Base-by-base conservation (phyloP, 2,113 vertebrate genomes). In the Amia ocellicauda region DNA sequence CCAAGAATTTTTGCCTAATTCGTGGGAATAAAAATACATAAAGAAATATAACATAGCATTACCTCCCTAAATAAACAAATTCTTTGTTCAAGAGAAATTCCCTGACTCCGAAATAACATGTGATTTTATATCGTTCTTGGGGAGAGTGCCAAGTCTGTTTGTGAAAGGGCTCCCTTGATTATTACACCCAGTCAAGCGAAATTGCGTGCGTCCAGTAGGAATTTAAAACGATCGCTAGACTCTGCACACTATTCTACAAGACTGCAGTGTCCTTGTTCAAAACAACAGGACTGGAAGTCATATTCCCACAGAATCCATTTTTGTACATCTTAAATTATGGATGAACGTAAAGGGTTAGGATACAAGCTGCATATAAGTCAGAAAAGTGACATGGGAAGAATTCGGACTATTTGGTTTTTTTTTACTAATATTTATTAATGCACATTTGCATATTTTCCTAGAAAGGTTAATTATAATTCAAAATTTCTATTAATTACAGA, bases 91-190 rank as follows among this genome's bases (percentile, higher is more conserved):
- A 54, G 45, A 22, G 55, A 10, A 14, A 19, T 29, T 58, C 26
- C 22, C 27, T 26, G 7, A 31, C 40, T 59, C 45, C n/a, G 16
- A 42, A 56, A 65, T 65, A 58, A 65, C 27, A 64, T 29, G 61
- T 63, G 54, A 66, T 60, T 40, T 40, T 60, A 10, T n/a, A 28
- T 13, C 13, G 16, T 27, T 29, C 31, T n/a, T 7, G 14, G 31
- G 24, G 23, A 23, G 47, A 24, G 24, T 28, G 31, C 47, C 47
- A 17, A 43, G 57, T 23, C 49, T 53, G 56, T 43, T 20, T 52
- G 27, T 60, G 28, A 65, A 66, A 60, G 57, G 29, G 22, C 29
- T 42, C 64, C 51, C 47, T 53, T 60, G 20, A 60, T 60, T 42
- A 66, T 22, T 36, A 41, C 22, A 40, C 19, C 20, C 5, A 23